Percentiles rank a stretch among this genome's conserved stretches.
Conservation (phyloP, 2,113 vertebrate species). For the Rissa tridactyla region DNA sequence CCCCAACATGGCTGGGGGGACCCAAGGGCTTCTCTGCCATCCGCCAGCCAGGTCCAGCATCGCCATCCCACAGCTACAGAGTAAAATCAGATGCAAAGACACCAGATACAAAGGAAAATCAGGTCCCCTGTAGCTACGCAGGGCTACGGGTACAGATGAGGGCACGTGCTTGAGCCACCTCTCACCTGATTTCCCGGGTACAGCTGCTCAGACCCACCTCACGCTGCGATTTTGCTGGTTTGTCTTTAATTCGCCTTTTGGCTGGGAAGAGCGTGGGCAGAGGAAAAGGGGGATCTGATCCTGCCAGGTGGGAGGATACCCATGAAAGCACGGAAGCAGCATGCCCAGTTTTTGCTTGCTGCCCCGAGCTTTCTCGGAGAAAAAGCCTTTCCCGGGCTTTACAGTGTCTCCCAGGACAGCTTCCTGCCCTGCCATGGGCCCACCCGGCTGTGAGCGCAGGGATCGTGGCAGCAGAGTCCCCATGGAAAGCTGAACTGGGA, state of each 20-base stretch:
- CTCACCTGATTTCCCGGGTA: neutral
- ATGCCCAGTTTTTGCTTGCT: neutral
- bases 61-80: rapidly evolving
- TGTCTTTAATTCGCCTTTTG: neutral
- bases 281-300: neutral
- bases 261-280: neutral
- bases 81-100: neutral
- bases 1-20: rapidly evolving
- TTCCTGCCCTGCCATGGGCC: rapidly evolving
- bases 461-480: rapidly evolving
- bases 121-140: rapidly evolving
- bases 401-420: neutral
- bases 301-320: neutral
- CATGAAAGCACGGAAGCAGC: rapidly evolving
- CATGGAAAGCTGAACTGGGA: neutral
- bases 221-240: rapidly evolving
- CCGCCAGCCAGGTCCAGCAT: rapidly evolving
- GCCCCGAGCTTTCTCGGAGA: neutral
- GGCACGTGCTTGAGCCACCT: neutral
- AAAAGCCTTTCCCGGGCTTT: neutral
- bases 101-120: rapidly evolving
- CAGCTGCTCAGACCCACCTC: rapidly evolving
- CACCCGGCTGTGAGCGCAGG: rapidly evolving
- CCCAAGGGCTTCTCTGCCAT: neutral
- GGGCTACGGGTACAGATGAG: rapidly evolving